These are phyloP conservation scores for Onchidella celtica DNA, from an alignment of 2,888 invertebrate species.

Conservation along the genomic window DNA sequence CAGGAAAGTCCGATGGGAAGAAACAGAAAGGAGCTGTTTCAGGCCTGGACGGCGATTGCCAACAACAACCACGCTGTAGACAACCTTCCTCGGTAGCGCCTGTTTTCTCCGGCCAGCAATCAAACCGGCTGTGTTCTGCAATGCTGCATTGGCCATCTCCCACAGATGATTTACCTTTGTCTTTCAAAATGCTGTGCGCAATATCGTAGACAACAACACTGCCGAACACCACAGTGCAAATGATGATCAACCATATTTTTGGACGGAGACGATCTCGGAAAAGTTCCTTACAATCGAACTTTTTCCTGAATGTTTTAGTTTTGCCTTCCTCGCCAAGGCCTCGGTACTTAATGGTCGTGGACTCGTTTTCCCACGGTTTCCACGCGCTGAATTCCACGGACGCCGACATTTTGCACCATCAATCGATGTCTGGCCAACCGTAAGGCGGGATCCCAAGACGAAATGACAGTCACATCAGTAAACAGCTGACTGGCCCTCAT, in stretches of 20 bases:
- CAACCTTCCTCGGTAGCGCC: constrained; percentile 47
- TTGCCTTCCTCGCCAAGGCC: too few relatives aligned
- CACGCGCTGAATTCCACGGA: too few relatives aligned
- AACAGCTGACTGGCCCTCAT: too few relatives aligned
- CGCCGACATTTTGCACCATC: too few relatives aligned
- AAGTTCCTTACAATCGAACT: too few relatives aligned
- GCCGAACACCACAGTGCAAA: not conserved
- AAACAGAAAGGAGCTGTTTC: constrained; percentile 52
- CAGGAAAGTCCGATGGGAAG: constrained; percentile 49
- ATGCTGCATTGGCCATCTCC: constrained; percentile 30
- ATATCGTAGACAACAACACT: not conserved
- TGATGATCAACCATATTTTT: not conserved
- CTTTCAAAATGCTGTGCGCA: not conserved
- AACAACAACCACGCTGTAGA: constrained; percentile 53
- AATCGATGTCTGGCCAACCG: too few relatives aligned
- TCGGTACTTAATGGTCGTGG: too few relatives aligned
- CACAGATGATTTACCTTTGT: not conserved
- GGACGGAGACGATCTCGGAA: too few relatives aligned
- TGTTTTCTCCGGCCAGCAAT: constrained; percentile 53
- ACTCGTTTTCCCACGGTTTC: too few relatives aligned
- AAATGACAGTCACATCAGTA: too few relatives aligned
- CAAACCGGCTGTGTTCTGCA: constrained; percentile 47
- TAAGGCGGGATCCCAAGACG: too few relatives aligned
- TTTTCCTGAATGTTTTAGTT: too few relatives aligned
- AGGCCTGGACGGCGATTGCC: constrained; percentile 16